Evolutionary conservation across 2,113 vertebrate genomes (phyloP), one percentile per base, ranked within the genome.

Genomic region (Oryzias melastigma): DNA sequence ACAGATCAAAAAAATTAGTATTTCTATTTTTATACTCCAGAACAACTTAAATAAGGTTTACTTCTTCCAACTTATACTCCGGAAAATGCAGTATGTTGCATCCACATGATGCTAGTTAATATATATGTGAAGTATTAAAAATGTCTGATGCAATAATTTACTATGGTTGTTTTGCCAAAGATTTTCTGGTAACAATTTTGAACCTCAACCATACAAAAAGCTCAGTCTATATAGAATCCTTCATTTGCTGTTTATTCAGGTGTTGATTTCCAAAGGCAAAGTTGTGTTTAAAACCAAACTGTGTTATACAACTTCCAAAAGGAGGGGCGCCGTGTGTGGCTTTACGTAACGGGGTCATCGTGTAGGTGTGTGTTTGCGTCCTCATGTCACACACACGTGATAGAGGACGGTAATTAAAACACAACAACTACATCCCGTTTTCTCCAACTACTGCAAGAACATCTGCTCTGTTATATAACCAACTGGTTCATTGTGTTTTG

Each of bases 401-500:
- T 46, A 19, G 0, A 41, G 52, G 51, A 16, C 46, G 3, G 15
- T 68, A 63, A 78, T 81, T 77, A 73, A 66, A 58, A 18, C 20
- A 53, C 49, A 63, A 68, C 52, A 67, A 59, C 56, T 19, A 62
- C 16, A 20, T 10, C 65, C 48, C 0, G 4, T 29, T 17, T 27
- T 17, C 35, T 19, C 35, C 15, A 12, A 64, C 49, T 46, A 29
- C 56, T 14, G 55, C 72, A 61, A 49, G 53, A 77, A 77, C 78
- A 83, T 61, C 77, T 78, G 71, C 73, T 15, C 19, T 7, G 10
- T 78, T 80, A 80, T 1, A n/a, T 58, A 80, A 68, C 24, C 5
- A 44, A 60, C 29, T 55, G 24, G 52, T 67, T 19, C 19, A 18
- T 22, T 41, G 19, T 27, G 45, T 62, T 19, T 22, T 8, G 22